Conservation (phyloP, 2,797 vertebrate species). For the Eulemur albifrons region DNA sequence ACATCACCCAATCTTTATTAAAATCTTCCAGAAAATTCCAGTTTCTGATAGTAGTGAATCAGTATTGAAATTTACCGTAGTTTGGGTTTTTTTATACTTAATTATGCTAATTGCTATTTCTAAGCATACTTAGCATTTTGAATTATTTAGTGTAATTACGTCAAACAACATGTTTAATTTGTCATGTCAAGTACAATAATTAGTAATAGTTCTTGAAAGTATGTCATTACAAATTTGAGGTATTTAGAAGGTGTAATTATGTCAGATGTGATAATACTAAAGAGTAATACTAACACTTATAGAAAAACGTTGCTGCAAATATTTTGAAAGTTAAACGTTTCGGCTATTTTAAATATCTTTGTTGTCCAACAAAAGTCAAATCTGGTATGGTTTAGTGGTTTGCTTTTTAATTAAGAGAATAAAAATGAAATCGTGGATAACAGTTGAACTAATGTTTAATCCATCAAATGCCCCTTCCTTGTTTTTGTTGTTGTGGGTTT, state of each 20-base stretch:
- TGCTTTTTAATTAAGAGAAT: conserved; percentile 4
- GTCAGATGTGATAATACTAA: conserved; percentile 75
- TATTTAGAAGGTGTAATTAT: conserved; percentile 84
- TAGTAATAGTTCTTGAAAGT: conserved; percentile 84
- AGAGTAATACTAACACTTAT: conserved; percentile 55
- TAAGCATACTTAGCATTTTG: conserved; percentile 81
- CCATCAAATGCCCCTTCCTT: neutral
- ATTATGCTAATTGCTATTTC: conserved; percentile 85
- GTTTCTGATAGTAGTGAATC: conserved; percentile 4
- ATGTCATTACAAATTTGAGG: conserved; percentile 83
- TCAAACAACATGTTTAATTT: conserved; percentile 86
- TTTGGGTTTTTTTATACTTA: conserved; percentile 73
- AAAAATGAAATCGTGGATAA: neutral
- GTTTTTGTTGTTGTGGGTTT: too few relatives aligned
- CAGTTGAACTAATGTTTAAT: conserved; percentile 29
- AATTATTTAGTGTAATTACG: conserved; percentile 84
- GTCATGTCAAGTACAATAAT: conserved; percentile 85
- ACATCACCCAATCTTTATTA: conserved; percentile 15
- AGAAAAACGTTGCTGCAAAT: neutral
- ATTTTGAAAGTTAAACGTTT: neutral
- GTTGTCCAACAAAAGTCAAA: neutral
- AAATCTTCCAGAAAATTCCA: conserved; percentile 48
- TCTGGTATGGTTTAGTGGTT: neutral
- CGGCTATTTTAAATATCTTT: conserved; percentile 38
- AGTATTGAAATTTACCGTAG: conserved; percentile 42